Base-by-base conservation (phyloP, 2,113 vertebrate species). In the Lota lota region DNA sequence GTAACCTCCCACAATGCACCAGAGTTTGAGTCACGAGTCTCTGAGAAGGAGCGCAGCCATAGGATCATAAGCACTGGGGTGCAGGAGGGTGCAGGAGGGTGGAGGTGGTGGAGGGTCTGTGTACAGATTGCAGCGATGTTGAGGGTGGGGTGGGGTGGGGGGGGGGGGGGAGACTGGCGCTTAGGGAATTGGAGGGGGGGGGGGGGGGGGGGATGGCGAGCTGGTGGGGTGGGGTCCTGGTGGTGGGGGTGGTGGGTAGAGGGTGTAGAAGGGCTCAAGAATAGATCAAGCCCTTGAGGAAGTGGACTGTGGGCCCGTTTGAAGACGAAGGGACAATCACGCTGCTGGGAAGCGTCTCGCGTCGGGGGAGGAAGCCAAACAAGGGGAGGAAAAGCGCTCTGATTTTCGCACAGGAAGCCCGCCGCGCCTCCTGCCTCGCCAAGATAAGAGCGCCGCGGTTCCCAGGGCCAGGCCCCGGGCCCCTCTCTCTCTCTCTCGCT, bases 341-440 rank as follows among this genome's bases (percentile, higher is more conserved):
- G 92, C 93, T 97, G 95, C 95, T 98, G 96, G 97, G 97, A 99
- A 98, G 95, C 91, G 93, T 96, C 96, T 96, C 93, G 91, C 93
- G 92, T 93, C 93, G 93, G 81, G 40, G 88, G 95, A 97, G 96
- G 97, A 98, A 99, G 94, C 93, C 88, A 96, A 98, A 99, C 97
- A 99, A 99, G 94, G 88, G 97, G 97, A 99, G 97, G 97, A 99
- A 99, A 97, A 93, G 94, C 92, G 88, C 95, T 95, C 92, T 96
- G 95, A 97, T 97, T 98, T 92, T 99, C 90, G 95, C 93, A 97
- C 97, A 99, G 97, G 97, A 99, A 99, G 93, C 92, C 87, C 92
- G 89, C 91, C 90, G 94, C 92, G 93, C 94, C 96, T 98, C 95
- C 97, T 99, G 97, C 94, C 94, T 89, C 68, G 93, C 93, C 74